Conservation (phyloP, 2,888 invertebrate genomes). For the Anthoptus insignis region DNA sequence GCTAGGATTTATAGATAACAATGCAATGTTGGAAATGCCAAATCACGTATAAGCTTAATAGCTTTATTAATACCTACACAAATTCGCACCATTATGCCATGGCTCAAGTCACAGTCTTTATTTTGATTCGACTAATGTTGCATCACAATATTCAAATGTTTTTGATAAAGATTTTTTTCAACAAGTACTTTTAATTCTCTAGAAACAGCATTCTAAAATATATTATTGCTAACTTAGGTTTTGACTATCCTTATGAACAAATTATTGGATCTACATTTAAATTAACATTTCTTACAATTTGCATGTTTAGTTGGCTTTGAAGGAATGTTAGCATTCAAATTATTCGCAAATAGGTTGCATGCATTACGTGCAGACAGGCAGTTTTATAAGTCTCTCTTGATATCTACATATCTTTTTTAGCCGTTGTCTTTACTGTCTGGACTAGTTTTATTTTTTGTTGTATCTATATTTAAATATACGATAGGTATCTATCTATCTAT, state of each 20-base stretch:
- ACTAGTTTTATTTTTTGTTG: conserved; percentile 53
- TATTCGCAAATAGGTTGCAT: conserved; percentile 67
- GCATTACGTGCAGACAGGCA: conserved; percentile 58
- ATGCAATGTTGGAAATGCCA: conserved; percentile 33
- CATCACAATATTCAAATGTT: conserved; percentile 10
- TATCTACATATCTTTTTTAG: conserved; percentile 46
- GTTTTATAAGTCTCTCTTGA: conserved; percentile 46
- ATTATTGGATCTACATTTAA: conserved; percentile 30
- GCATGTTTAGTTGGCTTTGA: conserved; percentile 60
- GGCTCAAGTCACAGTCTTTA: conserved; percentile 25
- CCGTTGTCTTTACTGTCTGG: conserved; percentile 46
- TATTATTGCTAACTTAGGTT: conserved; percentile 7
- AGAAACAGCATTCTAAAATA: neutral
- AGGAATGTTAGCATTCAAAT: conserved; percentile 64
- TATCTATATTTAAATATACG: neutral
- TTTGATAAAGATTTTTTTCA: conserved; percentile 4
- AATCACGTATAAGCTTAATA: conserved; percentile 46
- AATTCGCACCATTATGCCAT: conserved; percentile 72
- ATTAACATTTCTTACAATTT: conserved; percentile 52
- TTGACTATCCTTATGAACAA: conserved; percentile 19
- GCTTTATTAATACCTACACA: conserved; percentile 85
- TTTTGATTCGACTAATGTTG: conserved; percentile 3
- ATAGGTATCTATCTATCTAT: neutral
- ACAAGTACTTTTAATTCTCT: conserved; percentile 4
- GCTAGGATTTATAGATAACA: conserved; percentile 42